Base-by-base conservation (phyloP, 1,140 invertebrate genomes). In the Platyura marginata region DNA sequence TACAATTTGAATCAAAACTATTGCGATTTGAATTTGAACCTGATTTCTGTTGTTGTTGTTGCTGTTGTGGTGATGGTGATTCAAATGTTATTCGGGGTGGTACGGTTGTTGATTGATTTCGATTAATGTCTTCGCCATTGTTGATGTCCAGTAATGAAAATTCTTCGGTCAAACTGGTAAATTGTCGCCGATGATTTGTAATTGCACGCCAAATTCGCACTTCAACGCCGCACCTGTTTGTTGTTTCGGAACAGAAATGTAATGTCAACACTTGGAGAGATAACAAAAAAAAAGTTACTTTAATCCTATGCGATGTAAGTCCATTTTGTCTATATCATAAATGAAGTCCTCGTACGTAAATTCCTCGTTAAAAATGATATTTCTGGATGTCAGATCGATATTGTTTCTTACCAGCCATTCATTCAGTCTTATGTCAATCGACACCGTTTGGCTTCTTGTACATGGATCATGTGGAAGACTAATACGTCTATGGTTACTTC, bases 291-390 rank as follows among this genome's bases (percentile, higher is more conserved):
- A n/a, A n/a, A n/a, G n/a, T 59, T 63, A 84, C 79, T 71, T 76
- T 36, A 92, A 62, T 35, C 74, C 71, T 36, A 90, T 53, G 53
- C 71, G 70, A 39, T 72, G 67, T 38, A 92, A 56, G 64, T 92
- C 88, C 47, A 86, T 76, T 51, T 79, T 68, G 1, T 71, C 77
- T 45, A 87, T 68, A 47, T 79, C 71, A 46, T 73, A 69, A 32
- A 88, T 60, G 21, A 92, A 61, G 62, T 91, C 84, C 41, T 79
- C 71, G 48, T 85, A 69, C 9, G 73, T 79, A 55, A 84, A 90
- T 46, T 84, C 76, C 58, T 90, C 81, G 41, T 67, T 55, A 16
- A 78, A 50, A 53, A 91, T 74, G 51, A 65, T 70, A 44, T 72
- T 64, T 37, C 74, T 69, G 18, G 73, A 68, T 22, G 52, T 53